phyloP scores from a whole-genome alignment of 2,113 vertebrate genomes.

The Datnioides undecimradiatus region DNA sequence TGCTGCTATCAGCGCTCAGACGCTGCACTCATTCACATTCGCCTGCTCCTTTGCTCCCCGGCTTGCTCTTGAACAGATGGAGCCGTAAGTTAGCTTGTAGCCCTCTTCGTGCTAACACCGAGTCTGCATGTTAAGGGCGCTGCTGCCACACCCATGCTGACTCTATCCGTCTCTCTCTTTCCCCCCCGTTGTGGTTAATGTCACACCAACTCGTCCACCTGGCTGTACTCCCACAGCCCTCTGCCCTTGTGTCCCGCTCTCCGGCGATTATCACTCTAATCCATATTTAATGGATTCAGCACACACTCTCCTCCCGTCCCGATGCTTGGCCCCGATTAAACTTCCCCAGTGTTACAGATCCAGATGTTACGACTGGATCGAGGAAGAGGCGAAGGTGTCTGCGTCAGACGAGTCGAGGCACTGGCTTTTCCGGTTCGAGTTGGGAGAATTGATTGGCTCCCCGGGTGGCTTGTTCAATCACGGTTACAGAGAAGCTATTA shows the following conservation, averaged over 20 bases:
- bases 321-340: constrained; percentile 73
- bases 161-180: not conserved
- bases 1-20: constrained; percentile 23
- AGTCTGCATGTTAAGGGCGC: constrained; percentile 4
- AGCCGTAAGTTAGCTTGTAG: constrained; percentile 28
- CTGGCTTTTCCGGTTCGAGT: constrained; percentile 26
- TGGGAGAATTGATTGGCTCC: constrained; percentile 53
- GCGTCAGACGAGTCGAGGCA: constrained; percentile 27
- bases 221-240: constrained; percentile 44
- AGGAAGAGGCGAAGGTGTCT: constrained; percentile 51
- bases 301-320: constrained; percentile 51
- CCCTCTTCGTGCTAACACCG: not conserved
- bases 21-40: constrained; percentile 18
- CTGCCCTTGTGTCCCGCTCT: constrained; percentile 63
- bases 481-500: constrained; percentile 67
- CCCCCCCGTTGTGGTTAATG: constrained; percentile 28
- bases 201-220: constrained; percentile 62
- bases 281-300: constrained; percentile 78
- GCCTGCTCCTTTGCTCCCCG: constrained; percentile 19
- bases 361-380: constrained; percentile 65
- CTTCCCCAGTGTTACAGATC: constrained; percentile 59
- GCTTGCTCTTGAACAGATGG: constrained; percentile 52
- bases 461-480: constrained; percentile 55
- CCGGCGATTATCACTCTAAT: constrained; percentile 79
- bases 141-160: constrained; percentile 15